Percentiles rank a stretch among this genome's conserved stretches.
phyloP scores from a whole-genome alignment of 2,113 vertebrate species.

The Trichechus manatus region DNA sequence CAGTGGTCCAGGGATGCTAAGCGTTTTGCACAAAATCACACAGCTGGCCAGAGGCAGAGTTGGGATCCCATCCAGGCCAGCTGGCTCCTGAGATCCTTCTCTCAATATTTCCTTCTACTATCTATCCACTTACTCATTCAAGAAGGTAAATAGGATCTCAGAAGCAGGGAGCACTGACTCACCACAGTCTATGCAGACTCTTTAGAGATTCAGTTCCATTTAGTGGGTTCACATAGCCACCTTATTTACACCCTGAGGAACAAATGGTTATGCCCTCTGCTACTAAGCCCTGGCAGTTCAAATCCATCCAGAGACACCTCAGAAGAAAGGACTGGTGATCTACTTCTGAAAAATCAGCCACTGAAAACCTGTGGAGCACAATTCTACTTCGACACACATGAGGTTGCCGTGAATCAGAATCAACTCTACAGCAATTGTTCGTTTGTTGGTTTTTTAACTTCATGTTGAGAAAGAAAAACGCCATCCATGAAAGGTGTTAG shows the following conservation, averaged over 20 bases:
- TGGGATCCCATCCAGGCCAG: neutral
- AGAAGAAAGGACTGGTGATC: neutral
- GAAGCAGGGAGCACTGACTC: neutral
- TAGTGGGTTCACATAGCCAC: neutral
- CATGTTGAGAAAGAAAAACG: neutral
- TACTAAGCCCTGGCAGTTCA: neutral
- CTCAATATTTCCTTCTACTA: neutral
- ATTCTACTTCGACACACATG: neutral
- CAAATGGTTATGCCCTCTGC: neutral
- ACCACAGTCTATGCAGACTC: neutral
- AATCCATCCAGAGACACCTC: neutral
- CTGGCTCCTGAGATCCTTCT: fast-evolving
- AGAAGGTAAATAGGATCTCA: neutral
- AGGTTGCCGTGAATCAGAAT: neutral
- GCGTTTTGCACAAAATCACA: neutral
- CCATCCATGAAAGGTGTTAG: neutral
- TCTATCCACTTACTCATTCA: neutral
- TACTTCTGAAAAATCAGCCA: neutral
- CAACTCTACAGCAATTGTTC: neutral
- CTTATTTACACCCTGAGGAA: neutral
- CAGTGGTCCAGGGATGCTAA: neutral
- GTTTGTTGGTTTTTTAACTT: neutral
- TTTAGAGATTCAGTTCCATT: neutral
- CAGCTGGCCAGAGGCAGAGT: neutral
- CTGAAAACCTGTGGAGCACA: neutral